A percentile compares a stretch with the other conserved stretches of the same genome.
Conservation (phyloP, 2,113 vertebrate genomes). For the sheep (Ovis aries) region ARS-UI_Ramb_v3.0 NC_056065.1:50464501-50465000, state of each 20-base stretch:
- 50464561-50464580: slow-evolving; percentile 75
- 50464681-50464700: background rate
- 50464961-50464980: background rate
- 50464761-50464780: background rate
- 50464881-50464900: background rate
- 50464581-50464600: background rate
- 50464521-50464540: slow-evolving; percentile 69
- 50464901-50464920: background rate
- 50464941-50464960: background rate
- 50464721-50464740: background rate
- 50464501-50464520: slow-evolving; percentile 67
- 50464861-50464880: background rate
- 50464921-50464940: background rate
- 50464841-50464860: background rate
- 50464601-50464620: background rate
- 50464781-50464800: accelerated
- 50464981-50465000: too few species aligned
- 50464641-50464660: background rate
- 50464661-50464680: background rate
- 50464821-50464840: background rate
- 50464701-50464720: background rate
- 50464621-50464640: background rate
- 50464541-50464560: slow-evolving; percentile 69
- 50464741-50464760: background rate
- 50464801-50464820: background rate